phyloP scores from a whole-genome alignment of 2,113 vertebrate species.

The Amphiprion percula region DNA sequence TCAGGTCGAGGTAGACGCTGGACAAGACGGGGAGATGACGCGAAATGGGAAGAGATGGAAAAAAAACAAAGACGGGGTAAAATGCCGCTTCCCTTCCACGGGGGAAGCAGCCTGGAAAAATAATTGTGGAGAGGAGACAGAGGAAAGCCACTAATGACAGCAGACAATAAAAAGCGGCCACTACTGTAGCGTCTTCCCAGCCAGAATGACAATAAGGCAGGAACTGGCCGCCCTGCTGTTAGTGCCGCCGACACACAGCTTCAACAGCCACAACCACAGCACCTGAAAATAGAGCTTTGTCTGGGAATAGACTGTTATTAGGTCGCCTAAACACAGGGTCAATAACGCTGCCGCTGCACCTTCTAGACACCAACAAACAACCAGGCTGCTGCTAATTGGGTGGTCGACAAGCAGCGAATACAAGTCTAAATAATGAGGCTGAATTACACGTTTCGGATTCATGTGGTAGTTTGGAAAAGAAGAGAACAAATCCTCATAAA shows the following conservation, averaged over 20 bases:
- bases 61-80: slow-evolving; percentile 56
- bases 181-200: slow-evolving; percentile 61
- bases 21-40: slow-evolving; percentile 51
- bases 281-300: slow-evolving; percentile 76
- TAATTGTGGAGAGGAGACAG: slow-evolving; percentile 74
- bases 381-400: slow-evolving; percentile 51
- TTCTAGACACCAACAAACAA: slow-evolving; percentile 32
- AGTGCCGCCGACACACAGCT: slow-evolving; percentile 39
- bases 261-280: slow-evolving; percentile 57
- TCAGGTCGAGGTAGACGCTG: slow-evolving; percentile 17
- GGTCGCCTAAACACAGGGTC: slow-evolving; percentile 60
- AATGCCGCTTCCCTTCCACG: slow-evolving; percentile 54
- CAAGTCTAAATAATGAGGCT: slow-evolving; percentile 42
- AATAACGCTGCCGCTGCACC: slow-evolving; percentile 30
- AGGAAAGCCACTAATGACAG: slow-evolving; percentile 82
- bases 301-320: slow-evolving; percentile 75
- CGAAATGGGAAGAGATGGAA: slow-evolving; percentile 49
- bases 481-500: slow-evolving; percentile 23
- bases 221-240: slow-evolving; percentile 31
- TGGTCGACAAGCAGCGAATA: slow-evolving; percentile 58
- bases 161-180: slow-evolving; percentile 73
- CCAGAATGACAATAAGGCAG: slow-evolving; percentile 63
- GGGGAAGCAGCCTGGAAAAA: slow-evolving; percentile 73
- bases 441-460: slow-evolving; percentile 26
- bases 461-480: neutral